Base-by-base conservation (phyloP, 2,888 invertebrate species). In the Mythimna lalbum region DNA sequence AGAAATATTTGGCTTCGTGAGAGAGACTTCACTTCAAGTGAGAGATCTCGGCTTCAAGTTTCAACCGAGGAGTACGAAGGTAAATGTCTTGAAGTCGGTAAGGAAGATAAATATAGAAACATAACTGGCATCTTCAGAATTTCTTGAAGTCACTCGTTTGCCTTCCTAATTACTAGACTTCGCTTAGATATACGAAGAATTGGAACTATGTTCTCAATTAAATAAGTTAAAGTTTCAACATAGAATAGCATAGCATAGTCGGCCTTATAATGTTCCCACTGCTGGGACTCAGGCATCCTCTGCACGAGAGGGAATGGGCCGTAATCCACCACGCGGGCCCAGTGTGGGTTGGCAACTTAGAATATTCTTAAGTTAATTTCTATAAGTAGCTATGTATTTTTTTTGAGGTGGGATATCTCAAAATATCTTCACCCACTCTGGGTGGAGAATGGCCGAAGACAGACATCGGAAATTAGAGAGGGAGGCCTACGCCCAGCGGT, bases 1-100 rank as follows among this genome's bases (percentile, higher is more conserved):
- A 72, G 12, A 39, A 23, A 63, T 63, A 27, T 79, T 80, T 76
- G 59, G n/a, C 50, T 53, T 59, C 33, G 14, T 73, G 19, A n/a
- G 19, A 63, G 53, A 21, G 10, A 67, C 66, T 67, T 61, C 53
- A 70, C 53, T n/a, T 74, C 52, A 47, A 43, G 39, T 1, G 52
- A 74, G 55, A 55, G 19, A 47, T 31, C n/a, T 31, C n/a, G 17
- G 31, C 63, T 61, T 60, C 53, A 66, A 63, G 39, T 63, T 63
- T 43, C 49, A 31, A 14, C 39, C 49, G 19, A 57, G 62, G 52
- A 70, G 49, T 19, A 19, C 0, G 33, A 21, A 65, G 43, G 23
- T 43, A 47, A 52, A 12, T 68, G 57, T 43, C 49, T 67, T 53
- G 31, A 70, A 70, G 27, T 50, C 60, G 10, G 10, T 17, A 21